A percentile compares a stretch with the other conserved stretches of the same genome.
Evolutionary conservation across 2,888 invertebrate genomes (phyloP).

Genomic region (Coenonympha glycerion): DNA sequence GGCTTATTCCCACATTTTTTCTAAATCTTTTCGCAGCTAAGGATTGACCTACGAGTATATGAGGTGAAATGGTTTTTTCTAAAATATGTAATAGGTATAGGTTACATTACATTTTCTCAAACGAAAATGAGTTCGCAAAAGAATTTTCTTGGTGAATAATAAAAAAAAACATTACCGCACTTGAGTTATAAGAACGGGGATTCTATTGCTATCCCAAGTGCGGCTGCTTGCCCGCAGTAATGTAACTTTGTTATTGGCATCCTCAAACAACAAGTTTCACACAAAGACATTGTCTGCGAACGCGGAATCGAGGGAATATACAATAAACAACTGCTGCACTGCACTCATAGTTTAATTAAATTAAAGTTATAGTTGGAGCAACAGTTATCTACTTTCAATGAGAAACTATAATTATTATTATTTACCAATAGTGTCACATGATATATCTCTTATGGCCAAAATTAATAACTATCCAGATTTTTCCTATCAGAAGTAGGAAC

Average conservation of each 20-base stretch:
- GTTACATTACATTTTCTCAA: not conserved
- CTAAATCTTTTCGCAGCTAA: not conserved
- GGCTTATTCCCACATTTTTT: not conserved
- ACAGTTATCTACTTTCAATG: not conserved
- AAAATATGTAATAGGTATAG: too few species aligned
- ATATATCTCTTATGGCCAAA: too few species aligned
- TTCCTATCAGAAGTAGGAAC: too few species aligned
- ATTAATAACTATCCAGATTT: too few species aligned
- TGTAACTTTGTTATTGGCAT: slow-evolving; percentile 25
- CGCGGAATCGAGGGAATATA: slow-evolving; percentile 8
- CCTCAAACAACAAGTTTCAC: slow-evolving; percentile 24
- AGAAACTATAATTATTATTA: not conserved
- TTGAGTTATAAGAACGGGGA: slow-evolving; percentile 6
- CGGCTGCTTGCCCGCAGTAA: slow-evolving; percentile 23
- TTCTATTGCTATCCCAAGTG: slow-evolving; percentile 20
- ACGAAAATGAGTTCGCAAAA: not conserved
- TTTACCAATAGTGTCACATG: too few species aligned
- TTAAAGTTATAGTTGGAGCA: slow-evolving; percentile 4
- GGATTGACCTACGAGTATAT: not conserved
- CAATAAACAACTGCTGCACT: slow-evolving; percentile 3
- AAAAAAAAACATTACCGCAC: slow-evolving; percentile 3
- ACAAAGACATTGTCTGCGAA: slow-evolving; percentile 23
- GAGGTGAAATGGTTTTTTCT: too few species aligned
- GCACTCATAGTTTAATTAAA: slow-evolving; percentile 1
- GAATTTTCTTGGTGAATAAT: slow-evolving; percentile 1